Conservation (phyloP, 1,140 invertebrate species). For the Calephelis virginiensis region DNA sequence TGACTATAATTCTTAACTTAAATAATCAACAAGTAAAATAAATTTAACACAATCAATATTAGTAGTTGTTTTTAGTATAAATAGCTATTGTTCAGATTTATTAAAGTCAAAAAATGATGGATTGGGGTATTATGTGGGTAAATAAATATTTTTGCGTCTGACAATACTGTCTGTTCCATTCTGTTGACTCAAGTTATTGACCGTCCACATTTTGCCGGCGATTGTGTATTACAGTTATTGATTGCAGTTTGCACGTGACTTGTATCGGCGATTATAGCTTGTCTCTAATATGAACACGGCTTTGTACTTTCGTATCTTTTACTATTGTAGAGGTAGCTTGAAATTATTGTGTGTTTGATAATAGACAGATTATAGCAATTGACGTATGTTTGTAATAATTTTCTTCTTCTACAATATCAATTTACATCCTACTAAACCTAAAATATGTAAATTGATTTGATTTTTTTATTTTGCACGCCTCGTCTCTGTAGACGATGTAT, state of each 20-base stretch:
- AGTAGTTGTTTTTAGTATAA: background rate
- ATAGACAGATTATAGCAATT: too few relatives aligned
- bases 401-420: too few relatives aligned
- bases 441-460: too few relatives aligned
- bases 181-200: slow-evolving; percentile 75
- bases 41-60: background rate
- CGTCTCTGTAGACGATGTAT: too few relatives aligned
- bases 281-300: slow-evolving; percentile 38
- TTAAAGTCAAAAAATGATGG: background rate
- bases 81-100: background rate
- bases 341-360: too few relatives aligned
- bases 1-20: background rate
- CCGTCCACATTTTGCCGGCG: slow-evolving; percentile 63
- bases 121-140: background rate
- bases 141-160: slow-evolving; percentile 32
- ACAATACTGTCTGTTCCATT: slow-evolving; percentile 47
- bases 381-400: too few relatives aligned
- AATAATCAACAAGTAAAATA: background rate
- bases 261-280: slow-evolving; percentile 61
- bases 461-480: too few relatives aligned
- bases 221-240: slow-evolving; percentile 77
- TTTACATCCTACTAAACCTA: too few relatives aligned
- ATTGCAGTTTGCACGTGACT: slow-evolving; percentile 72
- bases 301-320: slow-evolving; percentile 26
- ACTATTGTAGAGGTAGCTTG: background rate